Evolutionary conservation across 2,888 invertebrate genomes (phyloP).

Genomic region (Dioctria rufipes): DNA sequence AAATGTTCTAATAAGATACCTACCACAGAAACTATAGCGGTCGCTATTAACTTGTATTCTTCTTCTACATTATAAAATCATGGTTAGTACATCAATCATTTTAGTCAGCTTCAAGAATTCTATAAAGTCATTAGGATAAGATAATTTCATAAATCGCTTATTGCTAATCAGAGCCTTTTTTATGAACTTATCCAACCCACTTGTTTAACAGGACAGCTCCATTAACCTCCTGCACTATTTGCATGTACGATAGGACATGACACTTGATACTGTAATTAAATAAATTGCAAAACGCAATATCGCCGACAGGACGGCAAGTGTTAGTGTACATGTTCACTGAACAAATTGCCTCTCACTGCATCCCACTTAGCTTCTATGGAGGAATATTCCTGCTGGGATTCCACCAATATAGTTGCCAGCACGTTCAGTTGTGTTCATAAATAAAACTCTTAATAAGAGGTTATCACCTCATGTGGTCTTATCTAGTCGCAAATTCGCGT

Average conservation of each 20-base stretch:
- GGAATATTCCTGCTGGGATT: slow-evolving; percentile 25
- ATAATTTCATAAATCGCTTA: neutral
- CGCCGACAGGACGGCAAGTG: slow-evolving; percentile 50
- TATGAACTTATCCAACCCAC: slow-evolving; percentile 42
- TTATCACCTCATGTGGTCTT: slow-evolving; percentile 58
- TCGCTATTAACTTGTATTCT: too few relatives aligned
- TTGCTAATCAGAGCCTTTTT: neutral
- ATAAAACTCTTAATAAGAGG: slow-evolving; percentile 56
- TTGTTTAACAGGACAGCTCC: slow-evolving; percentile 46
- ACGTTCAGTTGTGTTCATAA: slow-evolving; percentile 51
- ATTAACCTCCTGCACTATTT: slow-evolving; percentile 52
- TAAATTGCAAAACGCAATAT: slow-evolving; percentile 37
- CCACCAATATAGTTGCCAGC: slow-evolving; percentile 9
- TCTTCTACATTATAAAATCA: too few relatives aligned
- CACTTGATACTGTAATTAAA: slow-evolving; percentile 49
- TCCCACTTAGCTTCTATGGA: slow-evolving; percentile 7
- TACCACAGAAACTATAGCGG: too few relatives aligned
- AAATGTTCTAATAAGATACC: too few relatives aligned
- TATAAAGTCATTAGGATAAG: too few relatives aligned
- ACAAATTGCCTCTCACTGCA: slow-evolving; percentile 43
- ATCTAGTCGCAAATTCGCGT: slow-evolving; percentile 49
- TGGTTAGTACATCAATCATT: too few relatives aligned
- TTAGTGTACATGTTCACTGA: slow-evolving; percentile 20
- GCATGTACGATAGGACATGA: slow-evolving; percentile 22
- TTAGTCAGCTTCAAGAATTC: too few relatives aligned